A percentile compares a stretch with the other conserved stretches of the same genome.
These are phyloP conservation scores for Bungarus multicinctus DNA, from an alignment of 2,113 vertebrate genomes.

Conservation along the genomic window DNA sequence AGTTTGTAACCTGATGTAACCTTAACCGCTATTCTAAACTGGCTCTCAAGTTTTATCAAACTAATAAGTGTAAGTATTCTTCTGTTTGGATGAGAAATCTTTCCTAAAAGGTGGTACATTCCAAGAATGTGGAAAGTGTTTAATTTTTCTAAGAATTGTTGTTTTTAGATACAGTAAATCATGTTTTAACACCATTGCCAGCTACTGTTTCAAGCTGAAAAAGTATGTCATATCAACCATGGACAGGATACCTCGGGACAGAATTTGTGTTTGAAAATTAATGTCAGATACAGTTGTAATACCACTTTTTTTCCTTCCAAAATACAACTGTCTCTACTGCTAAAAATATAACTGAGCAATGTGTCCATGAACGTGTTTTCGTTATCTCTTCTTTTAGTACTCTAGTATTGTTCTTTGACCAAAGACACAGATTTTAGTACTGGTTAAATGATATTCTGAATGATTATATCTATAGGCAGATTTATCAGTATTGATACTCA, in stretches of 20 bases:
- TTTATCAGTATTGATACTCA: neutral
- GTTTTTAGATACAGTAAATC: neutral
- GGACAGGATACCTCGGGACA: neutral
- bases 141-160: neutral
- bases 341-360: neutral
- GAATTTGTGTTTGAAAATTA: neutral
- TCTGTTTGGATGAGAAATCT: neutral
- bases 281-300: neutral
- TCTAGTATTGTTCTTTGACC: neutral
- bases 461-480: neutral
- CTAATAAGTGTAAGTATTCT: neutral
- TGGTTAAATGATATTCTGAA: neutral
- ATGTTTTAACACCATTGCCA: neutral
- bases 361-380: neutral
- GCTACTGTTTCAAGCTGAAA: neutral
- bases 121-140: neutral
- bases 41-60: neutral
- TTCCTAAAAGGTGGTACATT: neutral
- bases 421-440: neutral
- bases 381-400: neutral
- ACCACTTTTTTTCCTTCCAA: neutral
- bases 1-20: neutral
- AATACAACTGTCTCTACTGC: neutral
- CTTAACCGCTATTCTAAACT: neutral
- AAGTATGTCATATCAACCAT: neutral